Conservation (phyloP, 2,113 vertebrate species). For the Petaurus breviceps region DNA sequence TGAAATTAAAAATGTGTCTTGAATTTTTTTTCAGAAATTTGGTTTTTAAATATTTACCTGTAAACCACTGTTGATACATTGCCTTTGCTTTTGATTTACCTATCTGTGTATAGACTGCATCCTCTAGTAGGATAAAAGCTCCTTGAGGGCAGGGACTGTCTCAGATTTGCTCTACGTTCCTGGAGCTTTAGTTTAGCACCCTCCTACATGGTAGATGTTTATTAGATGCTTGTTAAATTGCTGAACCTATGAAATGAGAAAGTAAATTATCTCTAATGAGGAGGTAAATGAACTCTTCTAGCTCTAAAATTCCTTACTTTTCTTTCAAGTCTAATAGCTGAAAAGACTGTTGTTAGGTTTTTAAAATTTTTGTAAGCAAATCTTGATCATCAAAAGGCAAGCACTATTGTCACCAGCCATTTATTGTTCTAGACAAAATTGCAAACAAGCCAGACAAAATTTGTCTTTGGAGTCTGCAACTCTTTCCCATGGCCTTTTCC, state of each 20-base stretch:
- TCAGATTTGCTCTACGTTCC: not conserved
- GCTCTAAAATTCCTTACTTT: not conserved
- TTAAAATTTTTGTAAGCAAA: not conserved
- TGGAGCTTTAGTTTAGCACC: not conserved
- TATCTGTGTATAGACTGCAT: not conserved
- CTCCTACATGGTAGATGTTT: not conserved
- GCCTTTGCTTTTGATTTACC: not conserved
- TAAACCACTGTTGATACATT: not conserved
- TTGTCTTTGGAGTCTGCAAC: not conserved
- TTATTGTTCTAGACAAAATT: not conserved
- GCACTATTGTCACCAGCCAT: not conserved
- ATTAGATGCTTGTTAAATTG: not conserved
- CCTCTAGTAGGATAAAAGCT: not conserved
- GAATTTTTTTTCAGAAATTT: not conserved
- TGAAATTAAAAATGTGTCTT: not conserved
- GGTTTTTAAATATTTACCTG: not conserved
- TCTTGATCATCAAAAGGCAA: not conserved
- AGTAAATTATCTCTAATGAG: not conserved
- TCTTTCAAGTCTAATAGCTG: constrained; percentile 13
- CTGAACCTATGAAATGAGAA: not conserved
- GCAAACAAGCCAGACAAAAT: not conserved
- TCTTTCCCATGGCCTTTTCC: not conserved
- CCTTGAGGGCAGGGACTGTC: not conserved
- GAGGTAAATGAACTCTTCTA: not conserved
- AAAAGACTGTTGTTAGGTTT: not conserved